Evolutionary conservation across 2,888 invertebrate genomes (phyloP), one percentile per base, ranked within the genome.

Genomic region (Drosophila testacea): DNA sequence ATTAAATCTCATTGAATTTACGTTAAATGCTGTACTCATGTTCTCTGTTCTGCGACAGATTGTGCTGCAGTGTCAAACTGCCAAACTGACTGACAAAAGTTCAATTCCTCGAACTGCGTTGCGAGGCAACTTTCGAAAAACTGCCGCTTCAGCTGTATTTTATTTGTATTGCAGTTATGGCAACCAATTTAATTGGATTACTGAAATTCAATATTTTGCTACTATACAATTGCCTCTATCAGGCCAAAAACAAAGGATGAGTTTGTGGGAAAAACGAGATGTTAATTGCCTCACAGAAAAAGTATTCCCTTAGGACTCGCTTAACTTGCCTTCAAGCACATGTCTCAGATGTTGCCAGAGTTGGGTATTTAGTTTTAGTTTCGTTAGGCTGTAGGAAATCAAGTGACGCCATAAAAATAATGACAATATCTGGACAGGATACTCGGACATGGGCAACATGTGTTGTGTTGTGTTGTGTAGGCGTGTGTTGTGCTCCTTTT

Each of bases 101-200:
- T 11, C 51, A 56, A 51, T 44, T 6, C 13, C 27, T 42, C 22
- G n/a, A 51, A 52, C 51, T 51, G 13, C 9, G 39, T 38, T 51
- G 48, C 13, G n/a, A 11, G 41, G 16, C 16, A 54, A 39, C 47
- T 59, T 64, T 56, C n/a, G 16, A 34, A 9, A 9, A 55, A 54
- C 16, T 52, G 50, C 36, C 34, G 48, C 9, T 44, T 52, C 51
- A 47, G 69, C 39, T 27, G 13, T 38, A 27, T 7, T 55, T 32
- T 11, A 44, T 11, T 32, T 27, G 28, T 47, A 36, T 13, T 39
- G 63, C 71, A 59, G 78, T 73, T 81, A 74, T 81, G 79, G 81
- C 71, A 83, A 83, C 83, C 73, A 67, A 65, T 77, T 83, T 83
- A 83, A 83, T 79, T 83, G 70, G 74, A 60, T 79, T 51, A 66